Evolutionary conservation across 1,140 invertebrate species (phyloP).

Genomic region (Megalonaias nervosa): DNA sequence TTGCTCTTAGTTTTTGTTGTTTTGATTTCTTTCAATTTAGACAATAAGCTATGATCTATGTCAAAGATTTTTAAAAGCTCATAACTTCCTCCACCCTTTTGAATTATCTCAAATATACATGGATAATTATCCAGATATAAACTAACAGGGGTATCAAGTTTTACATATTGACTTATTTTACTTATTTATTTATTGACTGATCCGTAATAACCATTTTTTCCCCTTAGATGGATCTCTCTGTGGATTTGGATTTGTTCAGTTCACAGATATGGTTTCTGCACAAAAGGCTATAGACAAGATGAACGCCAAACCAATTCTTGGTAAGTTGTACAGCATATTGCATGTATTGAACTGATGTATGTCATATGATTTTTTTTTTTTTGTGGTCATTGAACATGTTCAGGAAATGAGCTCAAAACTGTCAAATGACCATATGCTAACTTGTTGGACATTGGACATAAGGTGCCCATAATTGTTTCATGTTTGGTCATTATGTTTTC

Average conservation of each 20-base stretch:
- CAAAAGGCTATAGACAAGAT: slow-evolving; percentile 70
- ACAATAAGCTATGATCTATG: not conserved
- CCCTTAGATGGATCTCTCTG: slow-evolving; percentile 82
- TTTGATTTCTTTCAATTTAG: not conserved
- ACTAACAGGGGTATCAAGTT: not conserved
- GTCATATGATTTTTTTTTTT: too few relatives aligned
- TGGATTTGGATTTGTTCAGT: slow-evolving; percentile 72
- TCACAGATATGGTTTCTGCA: slow-evolving; percentile 51
- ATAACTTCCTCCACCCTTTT: not conserved
- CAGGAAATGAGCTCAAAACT: too few relatives aligned
- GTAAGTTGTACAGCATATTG: slow-evolving; percentile 45
- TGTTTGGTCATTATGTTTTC: too few relatives aligned
- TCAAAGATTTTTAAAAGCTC: not conserved
- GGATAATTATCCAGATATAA: not conserved
- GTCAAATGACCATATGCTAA: too few relatives aligned
- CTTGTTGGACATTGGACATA: too few relatives aligned
- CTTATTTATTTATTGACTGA: not conserved
- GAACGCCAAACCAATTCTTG: slow-evolving; percentile 62
- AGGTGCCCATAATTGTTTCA: too few relatives aligned
- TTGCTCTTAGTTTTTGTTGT: not conserved
- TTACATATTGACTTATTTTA: not conserved
- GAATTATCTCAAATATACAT: not conserved
- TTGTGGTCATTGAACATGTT: too few relatives aligned
- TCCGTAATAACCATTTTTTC: not conserved
- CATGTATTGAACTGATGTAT: too few relatives aligned